Base-by-base conservation (phyloP, 2,888 invertebrate genomes). In the Odontothrips loti region DNA sequence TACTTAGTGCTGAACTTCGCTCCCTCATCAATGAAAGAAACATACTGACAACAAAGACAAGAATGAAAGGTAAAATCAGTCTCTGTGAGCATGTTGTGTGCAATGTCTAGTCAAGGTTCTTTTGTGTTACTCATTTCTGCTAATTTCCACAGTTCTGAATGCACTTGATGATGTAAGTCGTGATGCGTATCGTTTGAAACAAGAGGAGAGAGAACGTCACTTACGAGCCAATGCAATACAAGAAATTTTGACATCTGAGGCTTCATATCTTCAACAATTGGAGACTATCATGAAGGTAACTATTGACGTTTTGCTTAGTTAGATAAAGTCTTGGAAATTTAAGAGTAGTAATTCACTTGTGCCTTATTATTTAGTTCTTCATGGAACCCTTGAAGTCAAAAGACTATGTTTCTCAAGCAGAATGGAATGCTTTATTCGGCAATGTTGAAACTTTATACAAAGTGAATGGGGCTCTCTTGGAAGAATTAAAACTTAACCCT, bases 241-340 rank as follows among this genome's bases (percentile, higher is more conserved):
- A 85, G 94, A 94, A 87, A 91, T 94, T 82, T 88, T 93, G 80
- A 90, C 90, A 20, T 93, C 93, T 12, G 94, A 94, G 88, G 90
- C 90, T 82, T 90, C 91, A 11, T 94, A 94, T 86, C 87, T 94
- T 27, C 88, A 90, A 29, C 93, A 94, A 84, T 86, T 94, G 68
- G 92, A 93, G 85, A 87, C 89, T 34, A 88, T 94, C 12, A 90
- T 92, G 87, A 89, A 90, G 86, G 90, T 90, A 85, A 82, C 80
- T 80, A n/a, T 17, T 51, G 17, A 20, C 34, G 9, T 81, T 51
- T 20, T 23, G 17, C 82, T 63, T 79, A n/a, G 80, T 81, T 17
- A 47, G 27, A 43, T 11, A 43, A 43, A 80, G 23, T 78, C 75
- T 48, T 80, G 80, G 48, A 75, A 51, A 82, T 58, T 58, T 15